Base-by-base conservation (phyloP, 2,888 invertebrate genomes). In the Odiellus spinosus region DNA sequence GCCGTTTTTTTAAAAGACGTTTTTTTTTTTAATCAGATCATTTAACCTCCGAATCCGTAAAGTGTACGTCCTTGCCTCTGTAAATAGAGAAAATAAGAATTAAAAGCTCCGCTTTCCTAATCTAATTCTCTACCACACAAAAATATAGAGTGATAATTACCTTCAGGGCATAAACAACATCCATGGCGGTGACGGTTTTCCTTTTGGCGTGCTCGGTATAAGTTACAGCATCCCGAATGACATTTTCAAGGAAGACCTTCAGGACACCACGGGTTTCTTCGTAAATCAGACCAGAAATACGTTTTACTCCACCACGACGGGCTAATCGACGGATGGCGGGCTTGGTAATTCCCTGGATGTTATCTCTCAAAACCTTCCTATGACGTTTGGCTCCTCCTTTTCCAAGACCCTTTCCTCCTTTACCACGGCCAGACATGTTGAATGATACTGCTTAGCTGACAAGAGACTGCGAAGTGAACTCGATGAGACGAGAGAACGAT, bases 101-200 rank as follows among this genome's bases (percentile, higher is more conserved):
- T n/a, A n/a, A n/a, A n/a, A n/a, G n/a, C n/a, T n/a, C n/a, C n/a
- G n/a, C n/a, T n/a, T n/a, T n/a, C n/a, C n/a, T n/a, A n/a, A n/a
- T n/a, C n/a, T n/a, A n/a, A n/a, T n/a, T n/a, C n/a, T n/a, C n/a
- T n/a, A n/a, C n/a, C n/a, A n/a, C n/a, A n/a, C n/a, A n/a, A n/a
- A n/a, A n/a, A n/a, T n/a, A n/a, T n/a, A n/a, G n/a, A n/a, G n/a
- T n/a, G n/a, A n/a, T n/a, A n/a, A n/a, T n/a, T n/a, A n/a, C n/a
- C n/a, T 85, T 84, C 60, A 84, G 65, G n/a, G 82, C 82, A 61
- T 84, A 86, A 42, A 85, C 82, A 11, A 86, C 80, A 58, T 85
- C 84, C 84, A 85, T 84, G 15, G 83, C 82, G 0, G 83, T 85
- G 40, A 85, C 84, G 1, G 84, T 86, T 69, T 86, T 86, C 57